Evolutionary conservation across 2,113 vertebrate species (phyloP).

Genomic region (Hypanus sabinus): DNA sequence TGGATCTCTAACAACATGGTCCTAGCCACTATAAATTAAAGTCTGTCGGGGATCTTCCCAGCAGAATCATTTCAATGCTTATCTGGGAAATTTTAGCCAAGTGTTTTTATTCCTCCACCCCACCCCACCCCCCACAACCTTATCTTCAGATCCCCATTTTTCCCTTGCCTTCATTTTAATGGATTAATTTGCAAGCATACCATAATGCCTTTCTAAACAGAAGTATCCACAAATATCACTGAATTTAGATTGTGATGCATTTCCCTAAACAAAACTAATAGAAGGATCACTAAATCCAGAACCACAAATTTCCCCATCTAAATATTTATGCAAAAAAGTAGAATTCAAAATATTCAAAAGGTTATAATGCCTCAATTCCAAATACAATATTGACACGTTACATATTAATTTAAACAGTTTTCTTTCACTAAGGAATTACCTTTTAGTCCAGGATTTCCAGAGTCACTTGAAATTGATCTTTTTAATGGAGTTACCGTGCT

Average conservation of each 20-base stretch:
- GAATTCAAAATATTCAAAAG: not conserved
- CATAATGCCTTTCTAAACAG: not conserved
- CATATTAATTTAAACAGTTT: not conserved
- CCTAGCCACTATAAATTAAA: not conserved
- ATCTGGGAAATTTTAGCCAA: not conserved
- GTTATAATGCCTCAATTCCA: not conserved
- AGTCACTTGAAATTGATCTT: slow-evolving; percentile 66
- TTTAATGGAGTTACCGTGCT: slow-evolving; percentile 81
- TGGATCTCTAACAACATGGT: not conserved
- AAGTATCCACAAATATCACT: not conserved
- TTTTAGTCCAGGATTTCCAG: slow-evolving; percentile 70
- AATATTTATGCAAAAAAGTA: not conserved
- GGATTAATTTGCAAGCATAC: not conserved
- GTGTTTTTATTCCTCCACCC: not conserved
- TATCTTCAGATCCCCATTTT: not conserved
- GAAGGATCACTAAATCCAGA: not conserved
- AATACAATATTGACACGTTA: not conserved
- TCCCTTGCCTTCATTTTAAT: not conserved
- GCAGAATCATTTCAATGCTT: not conserved
- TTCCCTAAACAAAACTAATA: not conserved
- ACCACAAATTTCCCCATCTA: not conserved
- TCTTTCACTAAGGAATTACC: slow-evolving; percentile 51
- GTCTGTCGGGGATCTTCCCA: not conserved
- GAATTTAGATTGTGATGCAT: not conserved
- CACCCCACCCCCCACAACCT: not conserved